A percentile compares a stretch with the other conserved stretches of the same genome.
These are phyloP conservation scores for Poeciliopsis presidionis DNA, from an alignment of 2,797 vertebrate species.

Conservation along the genomic window DNA sequence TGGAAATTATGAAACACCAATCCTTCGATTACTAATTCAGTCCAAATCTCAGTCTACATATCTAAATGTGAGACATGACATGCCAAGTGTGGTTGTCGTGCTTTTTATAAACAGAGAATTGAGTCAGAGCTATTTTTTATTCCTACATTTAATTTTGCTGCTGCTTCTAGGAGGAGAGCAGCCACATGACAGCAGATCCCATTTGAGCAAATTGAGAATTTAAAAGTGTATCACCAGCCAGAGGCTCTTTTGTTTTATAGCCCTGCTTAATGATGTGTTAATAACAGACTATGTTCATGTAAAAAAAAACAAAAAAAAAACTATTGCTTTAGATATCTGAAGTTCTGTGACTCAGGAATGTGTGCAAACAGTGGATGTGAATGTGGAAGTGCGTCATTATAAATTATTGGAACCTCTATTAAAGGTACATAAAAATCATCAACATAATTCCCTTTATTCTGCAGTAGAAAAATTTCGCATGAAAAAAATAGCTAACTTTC, in stretches of 20 bases:
- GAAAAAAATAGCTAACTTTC: neutral
- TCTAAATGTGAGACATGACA: neutral
- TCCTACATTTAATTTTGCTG: slow-evolving; percentile 22
- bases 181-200: slow-evolving; percentile 24
- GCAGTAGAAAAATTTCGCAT: neutral
- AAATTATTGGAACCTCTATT: neutral
- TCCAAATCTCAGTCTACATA: neutral
- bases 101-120: slow-evolving; percentile 22
- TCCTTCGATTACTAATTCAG: neutral
- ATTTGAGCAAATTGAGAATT: slow-evolving; percentile 22
- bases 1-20: neutral
- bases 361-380: neutral
- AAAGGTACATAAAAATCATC: neutral
- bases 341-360: neutral
- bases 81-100: neutral
- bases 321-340: neutral
- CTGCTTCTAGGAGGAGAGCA: slow-evolving; percentile 7
- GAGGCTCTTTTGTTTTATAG: slow-evolving; percentile 28
- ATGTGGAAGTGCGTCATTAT: neutral
- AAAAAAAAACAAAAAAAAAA: slow-evolving; percentile 9
- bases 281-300: slow-evolving; percentile 28
- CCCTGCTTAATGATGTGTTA: slow-evolving; percentile 20
- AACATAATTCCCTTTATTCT: neutral
- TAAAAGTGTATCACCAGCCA: slow-evolving; percentile 11
- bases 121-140: slow-evolving; percentile 19